Evolutionary conservation across 2,113 vertebrate genomes (phyloP).

Genomic region (Osmerus eperlanus): DNA sequence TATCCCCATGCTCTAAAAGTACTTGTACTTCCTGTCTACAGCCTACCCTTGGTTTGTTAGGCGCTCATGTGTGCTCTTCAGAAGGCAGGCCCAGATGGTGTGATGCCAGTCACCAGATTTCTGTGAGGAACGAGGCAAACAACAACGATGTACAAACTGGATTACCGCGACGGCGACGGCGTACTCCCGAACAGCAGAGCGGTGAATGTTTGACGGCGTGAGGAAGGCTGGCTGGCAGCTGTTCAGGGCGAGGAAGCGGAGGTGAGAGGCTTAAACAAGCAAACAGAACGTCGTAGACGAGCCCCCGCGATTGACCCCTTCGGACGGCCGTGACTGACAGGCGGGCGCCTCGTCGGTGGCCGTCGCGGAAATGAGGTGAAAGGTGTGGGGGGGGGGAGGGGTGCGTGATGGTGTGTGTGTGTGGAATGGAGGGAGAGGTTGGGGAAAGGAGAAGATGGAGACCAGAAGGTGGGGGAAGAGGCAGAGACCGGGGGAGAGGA

Average conservation of each 20-base stretch:
- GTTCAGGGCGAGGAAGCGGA: neutral
- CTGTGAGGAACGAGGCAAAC: no score
- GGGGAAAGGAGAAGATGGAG: neutral
- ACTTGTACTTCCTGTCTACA: no score
- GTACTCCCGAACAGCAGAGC: neutral
- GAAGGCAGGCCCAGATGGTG: no score
- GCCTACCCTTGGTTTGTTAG: no score
- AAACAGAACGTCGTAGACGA: neutral
- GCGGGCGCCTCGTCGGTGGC: neutral
- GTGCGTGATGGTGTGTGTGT: neutral
- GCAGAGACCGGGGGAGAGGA: neutral
- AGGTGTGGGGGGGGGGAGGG: no score
- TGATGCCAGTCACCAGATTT: no score
- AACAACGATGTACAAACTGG: no score
- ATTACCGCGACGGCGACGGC: no score
- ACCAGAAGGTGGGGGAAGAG: neutral
- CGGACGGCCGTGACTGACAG: neutral
- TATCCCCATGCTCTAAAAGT: no score
- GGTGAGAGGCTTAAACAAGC: slow-evolving; percentile 1
- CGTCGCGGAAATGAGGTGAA: neutral
- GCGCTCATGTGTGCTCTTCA: no score
- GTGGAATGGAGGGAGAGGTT: neutral
- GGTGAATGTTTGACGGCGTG: neutral
- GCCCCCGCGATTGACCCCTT: neutral
- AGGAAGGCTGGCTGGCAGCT: neutral